Evolutionary conservation across 2,113 vertebrate genomes (phyloP).

Genomic region (Pundamilia nyererei): DNA sequence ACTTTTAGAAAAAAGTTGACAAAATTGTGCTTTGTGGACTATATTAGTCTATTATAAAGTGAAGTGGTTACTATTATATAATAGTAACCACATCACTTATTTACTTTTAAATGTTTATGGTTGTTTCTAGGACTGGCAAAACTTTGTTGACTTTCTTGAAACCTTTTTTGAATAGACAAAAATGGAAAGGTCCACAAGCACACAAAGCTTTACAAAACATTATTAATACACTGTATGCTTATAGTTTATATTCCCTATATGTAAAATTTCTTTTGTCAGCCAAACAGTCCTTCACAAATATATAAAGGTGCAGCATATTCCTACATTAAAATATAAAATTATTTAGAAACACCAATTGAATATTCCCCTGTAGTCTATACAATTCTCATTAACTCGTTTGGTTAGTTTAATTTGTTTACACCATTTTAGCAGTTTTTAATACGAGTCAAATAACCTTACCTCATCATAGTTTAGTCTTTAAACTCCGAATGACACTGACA

Average conservation of each 20-base stretch:
- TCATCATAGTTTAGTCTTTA: neutral
- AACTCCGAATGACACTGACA: neutral
- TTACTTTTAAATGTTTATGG: neutral
- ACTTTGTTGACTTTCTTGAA: neutral
- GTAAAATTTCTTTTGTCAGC: neutral
- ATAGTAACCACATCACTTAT: neutral
- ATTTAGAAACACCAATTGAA: neutral
- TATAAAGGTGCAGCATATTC: neutral
- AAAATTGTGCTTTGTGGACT: neutral
- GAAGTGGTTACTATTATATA: neutral
- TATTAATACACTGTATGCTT: neutral
- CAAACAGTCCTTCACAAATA: neutral
- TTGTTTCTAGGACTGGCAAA: neutral
- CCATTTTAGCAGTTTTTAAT: neutral
- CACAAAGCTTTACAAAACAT: neutral
- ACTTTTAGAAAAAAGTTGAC: neutral
- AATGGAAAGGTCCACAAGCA: fast-evolving
- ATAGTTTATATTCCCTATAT: neutral
- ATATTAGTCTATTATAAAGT: neutral
- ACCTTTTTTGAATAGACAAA: neutral
- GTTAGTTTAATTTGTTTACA: neutral
- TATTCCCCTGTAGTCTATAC: neutral
- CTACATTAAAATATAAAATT: neutral
- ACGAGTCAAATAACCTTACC: neutral
- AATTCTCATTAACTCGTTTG: neutral